Conservation (phyloP, 2,113 vertebrate genomes). For the Grantiella picta region DNA sequence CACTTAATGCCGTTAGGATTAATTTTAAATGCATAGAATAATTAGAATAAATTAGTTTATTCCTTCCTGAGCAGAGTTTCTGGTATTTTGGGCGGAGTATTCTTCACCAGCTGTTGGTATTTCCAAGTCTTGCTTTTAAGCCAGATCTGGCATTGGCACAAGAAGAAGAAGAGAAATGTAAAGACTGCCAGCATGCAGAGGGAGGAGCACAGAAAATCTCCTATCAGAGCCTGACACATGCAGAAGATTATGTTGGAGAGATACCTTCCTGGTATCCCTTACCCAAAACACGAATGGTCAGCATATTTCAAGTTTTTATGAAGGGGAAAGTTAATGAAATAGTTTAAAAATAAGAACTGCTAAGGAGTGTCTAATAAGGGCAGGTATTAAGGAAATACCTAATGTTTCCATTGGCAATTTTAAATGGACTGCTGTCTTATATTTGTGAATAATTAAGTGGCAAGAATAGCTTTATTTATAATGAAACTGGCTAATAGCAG, state of each 20-base stretch:
- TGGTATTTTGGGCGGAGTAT: neutral
- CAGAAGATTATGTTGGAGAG: neutral
- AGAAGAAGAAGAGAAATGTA: neutral
- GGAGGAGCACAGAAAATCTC: constrained; percentile 24
- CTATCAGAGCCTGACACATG: constrained; percentile 18
- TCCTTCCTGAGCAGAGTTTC: neutral
- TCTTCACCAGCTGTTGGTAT: neutral
- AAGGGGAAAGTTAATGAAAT: neutral
- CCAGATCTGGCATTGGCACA: neutral
- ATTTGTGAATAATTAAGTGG: neutral
- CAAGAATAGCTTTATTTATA: neutral
- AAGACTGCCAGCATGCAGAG: neutral
- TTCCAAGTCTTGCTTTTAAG: neutral
- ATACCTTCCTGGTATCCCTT: neutral
- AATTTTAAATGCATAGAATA: neutral
- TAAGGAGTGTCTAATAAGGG: neutral
- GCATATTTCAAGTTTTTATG: neutral
- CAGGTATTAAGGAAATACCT: neutral
- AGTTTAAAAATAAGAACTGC: neutral
- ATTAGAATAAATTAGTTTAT: neutral
- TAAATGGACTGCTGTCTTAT: neutral
- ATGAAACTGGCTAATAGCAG: neutral
- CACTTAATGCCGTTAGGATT: neutral
- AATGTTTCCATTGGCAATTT: neutral
- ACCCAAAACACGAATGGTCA: neutral